Evolutionary conservation across 1,140 invertebrate genomes (phyloP).

Genomic region (Pinna nobilis): DNA sequence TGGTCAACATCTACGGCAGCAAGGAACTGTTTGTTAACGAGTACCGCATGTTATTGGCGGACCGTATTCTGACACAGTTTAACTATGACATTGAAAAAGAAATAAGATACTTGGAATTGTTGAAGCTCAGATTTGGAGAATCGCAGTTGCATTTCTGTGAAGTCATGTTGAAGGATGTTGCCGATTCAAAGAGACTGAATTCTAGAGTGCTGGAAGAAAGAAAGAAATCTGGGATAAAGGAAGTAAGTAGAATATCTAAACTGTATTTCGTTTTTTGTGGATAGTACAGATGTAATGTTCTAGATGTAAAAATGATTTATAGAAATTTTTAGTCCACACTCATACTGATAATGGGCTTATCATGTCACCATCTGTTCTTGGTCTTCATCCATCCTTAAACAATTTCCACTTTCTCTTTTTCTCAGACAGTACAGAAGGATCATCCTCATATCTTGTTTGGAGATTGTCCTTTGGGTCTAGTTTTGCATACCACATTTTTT

Average conservation of each 20-base stretch:
- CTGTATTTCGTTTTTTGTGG: background rate
- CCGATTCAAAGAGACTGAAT: slow-evolving; percentile 88
- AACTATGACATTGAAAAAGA: slow-evolving; percentile 90
- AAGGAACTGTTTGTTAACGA: slow-evolving; percentile 99
- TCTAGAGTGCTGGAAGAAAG: slow-evolving; percentile 84
- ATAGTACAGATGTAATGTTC: too few species aligned
- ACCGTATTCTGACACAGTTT: slow-evolving; percentile 90
- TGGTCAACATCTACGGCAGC: slow-evolving; percentile 98
- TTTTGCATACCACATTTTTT: too few species aligned
- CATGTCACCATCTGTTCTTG: too few species aligned
- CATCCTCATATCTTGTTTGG: too few species aligned
- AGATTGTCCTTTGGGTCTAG: too few species aligned
- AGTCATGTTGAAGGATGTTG: slow-evolving; percentile 98
- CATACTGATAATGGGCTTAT: background rate
- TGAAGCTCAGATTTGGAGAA: slow-evolving; percentile 96
- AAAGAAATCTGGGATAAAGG: slow-evolving; percentile 52
- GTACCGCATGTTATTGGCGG: slow-evolving; percentile 95
- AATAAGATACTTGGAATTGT: slow-evolving; percentile 94
- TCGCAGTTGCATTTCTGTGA: slow-evolving; percentile 97
- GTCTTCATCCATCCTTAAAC: too few species aligned
- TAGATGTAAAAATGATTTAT: background rate
- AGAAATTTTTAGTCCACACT: background rate
- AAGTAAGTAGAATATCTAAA: slow-evolving; percentile 34
- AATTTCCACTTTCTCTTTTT: too few species aligned
- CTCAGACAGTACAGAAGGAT: too few species aligned